Evolutionary conservation across 1,140 invertebrate genomes (phyloP), one percentile per base, ranked within the genome.

Genomic region (Sinonovacula constricta): DNA sequence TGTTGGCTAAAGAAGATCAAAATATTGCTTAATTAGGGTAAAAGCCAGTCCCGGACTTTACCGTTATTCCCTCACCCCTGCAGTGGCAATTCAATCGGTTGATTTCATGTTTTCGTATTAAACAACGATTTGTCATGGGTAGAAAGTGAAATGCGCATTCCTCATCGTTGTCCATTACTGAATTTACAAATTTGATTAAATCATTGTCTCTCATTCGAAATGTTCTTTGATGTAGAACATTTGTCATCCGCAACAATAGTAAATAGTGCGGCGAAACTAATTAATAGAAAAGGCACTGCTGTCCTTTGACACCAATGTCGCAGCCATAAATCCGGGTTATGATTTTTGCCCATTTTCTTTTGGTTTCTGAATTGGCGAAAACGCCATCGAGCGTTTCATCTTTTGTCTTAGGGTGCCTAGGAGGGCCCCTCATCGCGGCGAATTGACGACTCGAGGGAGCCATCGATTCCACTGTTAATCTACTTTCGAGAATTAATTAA

Each of bases 131-230:
- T 67, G 72, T 76, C 72, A 76, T 67, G 45, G 60, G 39, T 18
- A 28, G 31, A 76, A 76, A 66, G 62, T 56, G 72, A 76, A 76
- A 57, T 67, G 53, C 56, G 59, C 72, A 76, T 76, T 76, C 67
- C 67, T 76, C 63, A 76, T 76, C 67, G 66, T 59, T 76, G 63
- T n/a, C 54, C 67, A 60, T 76, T 76, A 76, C 72, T 76, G 67
- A 76, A 76, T 76, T 59, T 66, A 66, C 62, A 76, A 76, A 76
- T 57, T 76, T 76, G 72, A 76, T 76, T 76, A 76, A 76, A 76
- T 56, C 72, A 65, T 76, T 76, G 72, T 76, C 72, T 67, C 56
- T 45, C n/a, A 76, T 65, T 54, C 72, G 56, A n/a, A 18, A 10
- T 18, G 53, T 36, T 63, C 72, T 76, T 76, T 76, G 72, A 76